Base-by-base conservation (phyloP, 37 sponge, comb jelly and placozoan species). In the Beroe ovata region DNA sequence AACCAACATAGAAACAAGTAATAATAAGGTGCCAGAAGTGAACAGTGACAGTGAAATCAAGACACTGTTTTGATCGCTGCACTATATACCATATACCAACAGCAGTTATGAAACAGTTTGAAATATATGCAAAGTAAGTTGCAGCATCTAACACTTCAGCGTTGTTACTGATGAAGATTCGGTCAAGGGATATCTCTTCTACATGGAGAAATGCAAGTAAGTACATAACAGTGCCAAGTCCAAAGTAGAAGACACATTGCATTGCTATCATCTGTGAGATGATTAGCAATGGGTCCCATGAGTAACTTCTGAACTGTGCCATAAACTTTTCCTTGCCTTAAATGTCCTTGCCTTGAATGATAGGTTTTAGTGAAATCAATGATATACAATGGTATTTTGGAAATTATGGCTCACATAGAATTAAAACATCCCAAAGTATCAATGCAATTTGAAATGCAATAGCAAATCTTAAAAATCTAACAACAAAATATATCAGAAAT, bases 101-200 rank as follows among this genome's bases (percentile, higher is more conserved):
- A 26, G 84, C 84, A 32, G 84, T 77, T 33, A 77, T 42, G 54
- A 77, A 77, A 77, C 84, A 77, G 84, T 77, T 77, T 77, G 84
- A 32, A 26, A 77, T 40, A 42, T 77, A 77, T 40, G 84, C 84
- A 77, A 77, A 77, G 23, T 32, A 35, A 23, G 84, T 77, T 2
- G 33, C 84, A 33, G 33, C 8, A 41, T 77, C 84, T 36, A 77
- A 25, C 25, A 42, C 23, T 16, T 77, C 84, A 39, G n/a, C 54
- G 8, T 77, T 77, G 8, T 38, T 77, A 41, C 84, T 77, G 84
- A 77, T 77, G 84, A 77, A 77, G 18, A 77, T 77, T 77, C 84
- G 26, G 47, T 77, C 84, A n/a, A 77, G 23, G 11, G 84, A 77
- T 11, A 77, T 77, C 4, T 77, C 84, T 35, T 77, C 84, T 1